phyloP scores from a whole-genome alignment of 2,888 invertebrate species.

The Sinotaia quadrata region DNA sequence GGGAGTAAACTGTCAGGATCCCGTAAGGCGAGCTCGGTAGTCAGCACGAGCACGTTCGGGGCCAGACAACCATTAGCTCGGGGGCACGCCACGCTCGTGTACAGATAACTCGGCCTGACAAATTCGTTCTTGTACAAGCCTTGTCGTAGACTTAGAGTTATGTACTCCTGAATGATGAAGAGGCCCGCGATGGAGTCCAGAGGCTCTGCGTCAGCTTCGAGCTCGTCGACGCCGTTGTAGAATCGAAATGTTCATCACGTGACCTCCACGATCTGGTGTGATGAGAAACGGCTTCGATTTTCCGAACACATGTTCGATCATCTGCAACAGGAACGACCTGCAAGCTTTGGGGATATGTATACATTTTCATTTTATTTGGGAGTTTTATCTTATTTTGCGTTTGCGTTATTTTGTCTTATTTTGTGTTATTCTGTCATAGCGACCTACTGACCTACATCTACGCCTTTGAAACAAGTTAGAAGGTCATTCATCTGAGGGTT shows the following conservation, averaged over 20 bases:
- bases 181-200: slow-evolving; percentile 24
- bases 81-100: slow-evolving; percentile 16
- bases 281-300: slow-evolving; percentile 17
- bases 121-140: slow-evolving; percentile 8
- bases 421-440: too few relatives aligned
- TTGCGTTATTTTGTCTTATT: too few relatives aligned
- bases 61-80: slow-evolving; percentile 9
- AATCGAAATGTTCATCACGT: slow-evolving; percentile 15
- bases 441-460: too few relatives aligned
- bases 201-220: slow-evolving; percentile 14
- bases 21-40: slow-evolving; percentile 16
- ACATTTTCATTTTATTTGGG: neutral
- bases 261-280: slow-evolving; percentile 32
- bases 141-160: neutral
- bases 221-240: slow-evolving; percentile 20
- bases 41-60: slow-evolving; percentile 30
- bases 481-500: too few relatives aligned
- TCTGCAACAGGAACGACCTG: neutral
- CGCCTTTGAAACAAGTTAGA: too few relatives aligned
- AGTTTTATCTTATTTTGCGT: neutral
- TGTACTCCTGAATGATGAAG: slow-evolving; percentile 29
- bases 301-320: slow-evolving; percentile 20
- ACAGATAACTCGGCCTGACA: slow-evolving; percentile 15
- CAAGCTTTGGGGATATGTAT: neutral
- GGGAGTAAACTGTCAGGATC: slow-evolving; percentile 14